Evolutionary conservation across 2,888 invertebrate genomes (phyloP).

Genomic region (Volucella inanis): DNA sequence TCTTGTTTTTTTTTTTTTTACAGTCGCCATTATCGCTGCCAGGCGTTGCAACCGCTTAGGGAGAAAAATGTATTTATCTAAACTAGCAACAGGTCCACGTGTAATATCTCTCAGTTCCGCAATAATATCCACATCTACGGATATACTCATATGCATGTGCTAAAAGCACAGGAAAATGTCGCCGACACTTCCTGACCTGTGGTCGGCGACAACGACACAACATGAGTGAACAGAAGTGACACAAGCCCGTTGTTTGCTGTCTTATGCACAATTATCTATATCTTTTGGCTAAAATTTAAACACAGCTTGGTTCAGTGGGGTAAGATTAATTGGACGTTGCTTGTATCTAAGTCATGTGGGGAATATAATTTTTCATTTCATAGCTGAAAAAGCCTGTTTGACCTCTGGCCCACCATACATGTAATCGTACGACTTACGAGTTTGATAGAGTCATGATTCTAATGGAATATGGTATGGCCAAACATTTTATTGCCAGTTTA

Average conservation of each 20-base stretch:
- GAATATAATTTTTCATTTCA: slow-evolving; percentile 9
- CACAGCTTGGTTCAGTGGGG: slow-evolving; percentile 59
- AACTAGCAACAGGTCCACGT: slow-evolving; percentile 44
- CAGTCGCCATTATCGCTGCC: too few relatives aligned
- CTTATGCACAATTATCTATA: not conserved
- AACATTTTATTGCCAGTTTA: slow-evolving; percentile 4
- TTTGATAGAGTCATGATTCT: not conserved
- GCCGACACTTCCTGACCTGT: slow-evolving; percentile 44
- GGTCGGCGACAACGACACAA: not conserved
- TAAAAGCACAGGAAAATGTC: slow-evolving; percentile 47
- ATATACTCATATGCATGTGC: too few relatives aligned
- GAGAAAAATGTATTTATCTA: slow-evolving; percentile 32
- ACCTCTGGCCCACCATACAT: slow-evolving; percentile 29
- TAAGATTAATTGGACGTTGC: slow-evolving; percentile 65
- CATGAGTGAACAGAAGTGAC: slow-evolving; percentile 8
- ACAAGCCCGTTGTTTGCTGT: slow-evolving; percentile 15
- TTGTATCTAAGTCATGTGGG: slow-evolving; percentile 1
- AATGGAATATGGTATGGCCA: not conserved
- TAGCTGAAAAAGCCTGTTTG: slow-evolving; percentile 20
- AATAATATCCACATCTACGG: slow-evolving; percentile 38
- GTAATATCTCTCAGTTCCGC: slow-evolving; percentile 47
- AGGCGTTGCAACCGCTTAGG: not conserved
- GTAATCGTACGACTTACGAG: slow-evolving; percentile 12
- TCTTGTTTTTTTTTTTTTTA: not conserved
- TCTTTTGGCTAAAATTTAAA: slow-evolving; percentile 43